phyloP scores from a whole-genome alignment of 2,797 vertebrate species.

The Hafferia zeledoni region DNA sequence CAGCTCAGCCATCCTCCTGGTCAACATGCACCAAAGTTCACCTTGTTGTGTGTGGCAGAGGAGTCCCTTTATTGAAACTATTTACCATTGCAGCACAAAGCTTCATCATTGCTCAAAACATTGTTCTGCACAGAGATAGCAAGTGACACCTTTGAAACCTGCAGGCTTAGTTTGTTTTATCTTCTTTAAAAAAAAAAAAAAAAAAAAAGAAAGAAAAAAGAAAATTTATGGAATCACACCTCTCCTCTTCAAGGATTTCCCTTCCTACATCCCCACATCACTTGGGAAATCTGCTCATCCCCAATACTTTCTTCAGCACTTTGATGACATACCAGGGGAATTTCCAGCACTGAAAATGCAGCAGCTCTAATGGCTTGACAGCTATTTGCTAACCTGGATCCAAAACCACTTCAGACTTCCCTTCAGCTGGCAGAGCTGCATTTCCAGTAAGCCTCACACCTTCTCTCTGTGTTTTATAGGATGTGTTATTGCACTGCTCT shows the following conservation, averaged over 20 bases:
- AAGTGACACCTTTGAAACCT: not conserved
- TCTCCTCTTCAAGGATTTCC: not conserved
- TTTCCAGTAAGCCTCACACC: not conserved
- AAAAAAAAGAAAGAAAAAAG: not conserved
- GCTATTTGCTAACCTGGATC: not conserved
- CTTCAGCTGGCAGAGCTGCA: not conserved
- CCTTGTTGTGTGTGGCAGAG: rapidly evolving
- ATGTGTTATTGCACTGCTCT: not conserved
- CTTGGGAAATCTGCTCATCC: not conserved
- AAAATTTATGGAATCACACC: rapidly evolving
- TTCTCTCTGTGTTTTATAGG: not conserved
- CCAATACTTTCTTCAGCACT: not conserved
- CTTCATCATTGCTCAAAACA: not conserved
- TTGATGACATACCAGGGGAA: rapidly evolving
- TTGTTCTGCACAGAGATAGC: rapidly evolving
- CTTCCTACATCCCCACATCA: rapidly evolving
- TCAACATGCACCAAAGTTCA: rapidly evolving
- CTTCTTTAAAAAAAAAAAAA: not conserved
- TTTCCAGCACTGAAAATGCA: not conserved
- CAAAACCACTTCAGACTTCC: not conserved
- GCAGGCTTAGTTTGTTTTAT: rapidly evolving
- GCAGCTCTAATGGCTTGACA: rapidly evolving
- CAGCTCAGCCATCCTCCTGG: not conserved
- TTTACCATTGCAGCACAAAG: not conserved
- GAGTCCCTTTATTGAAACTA: not conserved